Evolutionary conservation across 2,113 vertebrate species (phyloP).

Genomic region (Phalacrocorax carbo): DNA sequence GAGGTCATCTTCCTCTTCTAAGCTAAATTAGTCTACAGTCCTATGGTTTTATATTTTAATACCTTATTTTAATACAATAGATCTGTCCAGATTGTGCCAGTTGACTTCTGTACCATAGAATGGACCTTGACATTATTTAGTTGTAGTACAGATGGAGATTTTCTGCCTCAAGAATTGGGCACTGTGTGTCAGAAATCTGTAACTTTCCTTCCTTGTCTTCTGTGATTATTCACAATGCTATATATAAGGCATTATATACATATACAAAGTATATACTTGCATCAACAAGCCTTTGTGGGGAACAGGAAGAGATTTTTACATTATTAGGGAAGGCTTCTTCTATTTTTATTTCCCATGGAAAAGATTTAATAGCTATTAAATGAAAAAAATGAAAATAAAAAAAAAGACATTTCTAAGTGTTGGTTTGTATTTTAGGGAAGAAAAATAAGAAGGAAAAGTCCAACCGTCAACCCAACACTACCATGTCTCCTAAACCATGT

Average conservation of each 20-base stretch:
- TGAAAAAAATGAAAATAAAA: not conserved
- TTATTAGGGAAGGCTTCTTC: not conserved
- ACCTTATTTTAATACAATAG: not conserved
- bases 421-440: not conserved
- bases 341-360: not conserved
- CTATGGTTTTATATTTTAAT: not conserved
- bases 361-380: not conserved
- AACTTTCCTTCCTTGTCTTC: not conserved
- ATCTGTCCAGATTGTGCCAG: not conserved
- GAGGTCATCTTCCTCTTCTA: not conserved
- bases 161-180: not conserved
- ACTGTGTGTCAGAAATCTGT: not conserved
- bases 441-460: not conserved
- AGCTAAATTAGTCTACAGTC: not conserved
- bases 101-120: not conserved
- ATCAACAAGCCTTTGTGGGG: not conserved
- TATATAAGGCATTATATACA: not conserved
- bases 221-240: not conserved
- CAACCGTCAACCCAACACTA: too few species aligned
- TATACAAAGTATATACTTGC: not conserved
- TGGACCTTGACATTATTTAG: not conserved
- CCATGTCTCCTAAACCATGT: too few species aligned
- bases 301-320: not conserved
- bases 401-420: not conserved
- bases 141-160: not conserved